phyloP scores from a whole-genome alignment of 1,140 invertebrate species.

The Drosophila murphyi region DNA sequence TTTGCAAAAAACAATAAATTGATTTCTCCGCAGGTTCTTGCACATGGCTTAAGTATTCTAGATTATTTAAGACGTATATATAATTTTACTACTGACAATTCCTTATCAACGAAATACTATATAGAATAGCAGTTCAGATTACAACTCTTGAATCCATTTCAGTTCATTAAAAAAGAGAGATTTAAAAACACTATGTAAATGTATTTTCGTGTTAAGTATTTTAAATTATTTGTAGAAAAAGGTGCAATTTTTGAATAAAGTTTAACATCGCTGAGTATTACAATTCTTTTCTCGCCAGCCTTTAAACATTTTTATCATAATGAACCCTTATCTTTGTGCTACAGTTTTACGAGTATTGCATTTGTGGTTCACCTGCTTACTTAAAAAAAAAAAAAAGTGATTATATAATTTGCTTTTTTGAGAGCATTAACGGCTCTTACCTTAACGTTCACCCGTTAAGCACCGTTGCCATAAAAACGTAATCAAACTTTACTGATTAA shows the following conservation, averaged over 20 bases:
- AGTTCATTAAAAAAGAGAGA: too few species aligned
- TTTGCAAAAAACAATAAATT: neutral
- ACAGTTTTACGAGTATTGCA: neutral
- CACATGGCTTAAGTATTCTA: neutral
- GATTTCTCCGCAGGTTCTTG: neutral
- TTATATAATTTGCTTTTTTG: constrained; percentile 16
- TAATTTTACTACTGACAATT: neutral
- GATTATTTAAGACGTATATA: neutral
- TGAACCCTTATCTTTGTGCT: neutral
- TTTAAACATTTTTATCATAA: neutral
- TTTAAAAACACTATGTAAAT: neutral
- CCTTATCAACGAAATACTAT: too few species aligned
- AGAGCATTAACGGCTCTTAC: neutral
- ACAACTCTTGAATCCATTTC: too few species aligned
- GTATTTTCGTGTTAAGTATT: too few species aligned
- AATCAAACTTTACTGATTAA: constrained; percentile 68
- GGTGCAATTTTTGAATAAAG: too few species aligned
- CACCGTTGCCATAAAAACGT: constrained; percentile 33
- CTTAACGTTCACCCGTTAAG: neutral
- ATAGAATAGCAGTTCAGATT: too few species aligned
- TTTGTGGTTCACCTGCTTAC: neutral
- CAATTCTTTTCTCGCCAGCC: neutral
- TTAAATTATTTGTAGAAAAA: too few species aligned
- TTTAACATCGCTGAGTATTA: neutral
- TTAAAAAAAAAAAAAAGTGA: neutral